phyloP scores from a whole-genome alignment of 2,797 vertebrate species.

The Acanthornis magna region DNA sequence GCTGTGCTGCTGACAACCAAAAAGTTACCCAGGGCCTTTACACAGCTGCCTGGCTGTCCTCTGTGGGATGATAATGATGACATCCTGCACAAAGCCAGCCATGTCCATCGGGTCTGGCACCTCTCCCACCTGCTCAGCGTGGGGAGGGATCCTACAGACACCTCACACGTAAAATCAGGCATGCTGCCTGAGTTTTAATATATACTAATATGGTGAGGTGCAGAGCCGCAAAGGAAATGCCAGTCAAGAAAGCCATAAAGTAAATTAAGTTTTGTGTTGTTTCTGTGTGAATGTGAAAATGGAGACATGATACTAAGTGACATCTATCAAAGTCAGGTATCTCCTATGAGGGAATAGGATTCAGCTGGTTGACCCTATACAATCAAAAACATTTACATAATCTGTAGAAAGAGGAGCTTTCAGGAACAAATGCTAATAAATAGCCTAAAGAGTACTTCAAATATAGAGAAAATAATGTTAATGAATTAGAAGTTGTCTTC shows the following conservation, averaged over 20 bases:
- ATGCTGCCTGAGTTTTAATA: neutral
- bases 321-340: neutral
- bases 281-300: neutral
- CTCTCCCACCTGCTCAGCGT: neutral
- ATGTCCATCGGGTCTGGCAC: neutral
- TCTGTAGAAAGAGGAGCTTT: neutral
- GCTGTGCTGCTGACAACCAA: neutral
- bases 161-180: neutral
- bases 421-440: neutral
- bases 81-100: neutral
- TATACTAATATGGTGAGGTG: neutral
- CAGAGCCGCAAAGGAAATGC: neutral
- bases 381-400: neutral
- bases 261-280: neutral
- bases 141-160: neutral
- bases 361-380: neutral
- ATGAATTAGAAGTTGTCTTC: neutral
- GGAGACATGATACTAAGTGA: slow-evolving; percentile 25
- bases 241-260: neutral
- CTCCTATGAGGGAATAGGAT: neutral
- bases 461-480: neutral
- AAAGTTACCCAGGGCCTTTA: neutral
- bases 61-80: neutral
- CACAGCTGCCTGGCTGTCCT: neutral
- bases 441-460: neutral